Conservation (phyloP, 2,888 invertebrate genomes). For the Chironomus tentans region DNA sequence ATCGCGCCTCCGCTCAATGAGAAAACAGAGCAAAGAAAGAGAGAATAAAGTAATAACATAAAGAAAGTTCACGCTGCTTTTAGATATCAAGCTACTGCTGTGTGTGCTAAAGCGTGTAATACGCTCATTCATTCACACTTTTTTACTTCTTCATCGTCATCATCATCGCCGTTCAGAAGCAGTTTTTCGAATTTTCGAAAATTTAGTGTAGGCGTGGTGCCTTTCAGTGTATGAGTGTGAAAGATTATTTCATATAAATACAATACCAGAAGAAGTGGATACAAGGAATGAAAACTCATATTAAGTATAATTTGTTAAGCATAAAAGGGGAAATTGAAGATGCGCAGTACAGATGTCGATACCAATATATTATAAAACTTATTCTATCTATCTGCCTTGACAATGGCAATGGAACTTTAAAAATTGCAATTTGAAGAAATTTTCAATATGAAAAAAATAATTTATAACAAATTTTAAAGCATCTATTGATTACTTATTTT, state of each 20-base stretch:
- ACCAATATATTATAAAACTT: no score
- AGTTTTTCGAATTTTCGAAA: constrained; percentile 18
- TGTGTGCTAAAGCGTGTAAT: background rate
- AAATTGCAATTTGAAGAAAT: background rate
- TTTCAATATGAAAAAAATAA: background rate
- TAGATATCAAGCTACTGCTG: constrained; percentile 1
- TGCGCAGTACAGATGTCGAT: background rate
- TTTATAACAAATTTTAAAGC: constrained; percentile 1
- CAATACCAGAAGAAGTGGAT: background rate
- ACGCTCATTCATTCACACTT: background rate
- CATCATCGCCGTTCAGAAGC: no score
- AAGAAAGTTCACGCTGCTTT: no score
- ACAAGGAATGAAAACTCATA: background rate
- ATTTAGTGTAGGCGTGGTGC: constrained; percentile 22
- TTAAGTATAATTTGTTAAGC: background rate
- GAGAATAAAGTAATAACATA: no score
- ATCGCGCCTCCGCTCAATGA: no score
- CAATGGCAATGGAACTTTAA: no score
- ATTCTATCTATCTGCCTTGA: no score
- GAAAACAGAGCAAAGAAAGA: no score
- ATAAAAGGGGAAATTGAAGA: constrained; percentile 10
- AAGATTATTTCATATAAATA: background rate
- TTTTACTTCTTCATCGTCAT: no score
- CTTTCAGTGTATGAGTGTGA: background rate
- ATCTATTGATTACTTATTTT: constrained; percentile 18